Evolutionary conservation across 2,888 invertebrate genomes (phyloP).

Genomic region (Teleogryllus oceanicus): DNA sequence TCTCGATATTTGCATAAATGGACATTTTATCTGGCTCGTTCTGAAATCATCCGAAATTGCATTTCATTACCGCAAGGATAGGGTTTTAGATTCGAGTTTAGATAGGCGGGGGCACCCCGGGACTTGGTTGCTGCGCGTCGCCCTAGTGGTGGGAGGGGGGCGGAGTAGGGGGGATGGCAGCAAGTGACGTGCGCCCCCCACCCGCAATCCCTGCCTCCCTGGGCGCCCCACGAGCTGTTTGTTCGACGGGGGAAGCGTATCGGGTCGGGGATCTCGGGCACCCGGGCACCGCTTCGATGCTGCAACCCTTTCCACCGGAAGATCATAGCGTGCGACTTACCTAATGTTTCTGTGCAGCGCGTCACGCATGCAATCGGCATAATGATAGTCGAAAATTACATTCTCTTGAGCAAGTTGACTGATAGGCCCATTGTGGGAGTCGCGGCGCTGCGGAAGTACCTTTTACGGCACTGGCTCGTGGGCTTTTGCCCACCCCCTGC

Average conservation of each 20-base stretch:
- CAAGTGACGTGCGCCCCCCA: no score
- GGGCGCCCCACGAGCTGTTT: neutral
- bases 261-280: neutral
- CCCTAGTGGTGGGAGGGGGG: no score
- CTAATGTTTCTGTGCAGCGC: neutral
- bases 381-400: neutral
- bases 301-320: neutral
- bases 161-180: no score
- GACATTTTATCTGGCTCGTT: neutral
- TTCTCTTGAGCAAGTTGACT: slow-evolving; percentile 7
- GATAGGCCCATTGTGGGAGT: neutral
- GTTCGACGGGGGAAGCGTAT: neutral
- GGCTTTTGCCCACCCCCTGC: no score
- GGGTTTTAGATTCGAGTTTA: neutral
- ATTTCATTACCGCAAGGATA: slow-evolving; percentile 18
- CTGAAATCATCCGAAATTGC: slow-evolving; percentile 18
- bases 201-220: no score
- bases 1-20: neutral
- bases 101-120: neutral
- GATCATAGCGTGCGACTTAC: neutral
- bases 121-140: neutral
- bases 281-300: neutral
- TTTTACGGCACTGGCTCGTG: no score
- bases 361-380: neutral
- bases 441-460: no score